Evolutionary conservation across 1,140 invertebrate species (phyloP), one percentile per base, ranked within the genome.

Genomic region (Samia ricini): DNA sequence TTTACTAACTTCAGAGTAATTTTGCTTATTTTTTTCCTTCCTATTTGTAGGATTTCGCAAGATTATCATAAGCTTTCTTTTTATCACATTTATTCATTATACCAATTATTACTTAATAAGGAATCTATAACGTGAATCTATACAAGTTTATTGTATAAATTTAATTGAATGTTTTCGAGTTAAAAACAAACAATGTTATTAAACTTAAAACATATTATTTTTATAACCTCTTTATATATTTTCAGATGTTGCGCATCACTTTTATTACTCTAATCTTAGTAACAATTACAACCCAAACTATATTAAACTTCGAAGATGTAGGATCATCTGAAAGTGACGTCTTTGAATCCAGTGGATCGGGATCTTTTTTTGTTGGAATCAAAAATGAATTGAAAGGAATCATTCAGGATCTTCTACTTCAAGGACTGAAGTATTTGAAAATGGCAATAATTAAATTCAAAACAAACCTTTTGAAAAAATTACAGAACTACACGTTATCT

Each of bases 321-420:
- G 7, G 2, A 42, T 42, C 33, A 5, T 0, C 12, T 42, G 10
- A 42, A 42, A 15, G 3, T 42, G 10, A 42, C 10, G 15, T 42
- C 4, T 10, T 1, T 42, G 10, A 42, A 2, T 12, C 15, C 10
- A 15, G 8, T 42, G 33, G 33, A 15, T 15, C 33, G 3, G 33
- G 33, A 12, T 42, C 62, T 4, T 18, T 59, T 10, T 23, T 63
- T 10, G 7, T 23, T 18, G 15, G n/a, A 23, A 62, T 84, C 4
- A 80, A 77, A 58, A 57, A 68, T 4, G 79, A 82, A 56, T 57
- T 84, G 29, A 72, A 55, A 65, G 70, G 71, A 36, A 72, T 77
- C n/a, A 56, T 82, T 10, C 50, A 70, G 50, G 81, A 84, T 10
- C 22, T 82, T 1, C 15, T 60, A 5, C 29, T 65, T 1, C 67